phyloP scores from a whole-genome alignment of 2,113 vertebrate species.

The Macaca mulatta region DNA sequence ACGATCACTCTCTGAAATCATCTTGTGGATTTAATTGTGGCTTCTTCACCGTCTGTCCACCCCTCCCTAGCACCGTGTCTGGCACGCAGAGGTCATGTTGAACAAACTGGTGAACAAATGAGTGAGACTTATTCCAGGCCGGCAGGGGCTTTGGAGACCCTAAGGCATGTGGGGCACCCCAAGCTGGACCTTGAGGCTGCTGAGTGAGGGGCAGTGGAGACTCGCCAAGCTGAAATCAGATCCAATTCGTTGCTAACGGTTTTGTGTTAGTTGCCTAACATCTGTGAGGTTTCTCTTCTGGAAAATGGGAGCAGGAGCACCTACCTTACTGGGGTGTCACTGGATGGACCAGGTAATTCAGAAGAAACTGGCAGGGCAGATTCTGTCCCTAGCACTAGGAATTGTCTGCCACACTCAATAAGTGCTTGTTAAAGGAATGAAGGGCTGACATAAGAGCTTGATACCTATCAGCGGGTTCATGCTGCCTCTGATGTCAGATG shows the following conservation, averaged over 20 bases:
- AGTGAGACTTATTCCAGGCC: not conserved
- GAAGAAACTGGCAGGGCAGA: rapidly evolving
- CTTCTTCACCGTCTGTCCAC: not conserved
- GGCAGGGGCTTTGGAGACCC: not conserved
- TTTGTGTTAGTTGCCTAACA: not conserved
- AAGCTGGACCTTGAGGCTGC: not conserved
- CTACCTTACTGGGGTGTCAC: not conserved
- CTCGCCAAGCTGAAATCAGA: not conserved
- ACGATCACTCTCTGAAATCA: not conserved
- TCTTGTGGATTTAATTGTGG: not conserved
- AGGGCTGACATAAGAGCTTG: not conserved
- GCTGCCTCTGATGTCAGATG: not conserved
- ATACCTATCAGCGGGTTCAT: not conserved
- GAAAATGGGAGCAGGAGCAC: not conserved
- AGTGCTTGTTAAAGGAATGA: not conserved
- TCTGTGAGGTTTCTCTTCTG: not conserved
- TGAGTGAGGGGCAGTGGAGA: not conserved
- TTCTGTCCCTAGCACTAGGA: not conserved
- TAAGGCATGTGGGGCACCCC: not conserved
- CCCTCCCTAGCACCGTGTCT: not conserved
- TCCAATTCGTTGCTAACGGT: not conserved
- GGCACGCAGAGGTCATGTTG: not conserved
- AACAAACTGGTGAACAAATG: not conserved
- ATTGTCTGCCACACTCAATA: not conserved
- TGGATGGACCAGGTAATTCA: too few relatives aligned